A percentile compares a stretch with the other conserved stretches of the same genome.
Evolutionary conservation across 2,797 vertebrate species (phyloP).

Genomic region (Melopsittacus undulatus): DNA sequence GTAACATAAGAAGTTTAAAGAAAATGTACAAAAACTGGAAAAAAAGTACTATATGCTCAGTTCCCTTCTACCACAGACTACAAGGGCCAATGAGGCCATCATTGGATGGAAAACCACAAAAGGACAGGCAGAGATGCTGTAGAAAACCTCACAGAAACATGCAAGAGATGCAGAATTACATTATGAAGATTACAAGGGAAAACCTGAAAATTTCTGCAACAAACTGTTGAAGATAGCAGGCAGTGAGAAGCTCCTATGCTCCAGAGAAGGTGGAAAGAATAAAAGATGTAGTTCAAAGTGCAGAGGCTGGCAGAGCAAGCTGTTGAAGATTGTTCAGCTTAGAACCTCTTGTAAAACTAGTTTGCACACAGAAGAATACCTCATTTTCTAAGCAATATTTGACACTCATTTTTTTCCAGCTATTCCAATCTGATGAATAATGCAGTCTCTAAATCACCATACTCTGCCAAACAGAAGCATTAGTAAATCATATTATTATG

Average conservation of each 20-base stretch:
- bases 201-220: neutral
- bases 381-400: neutral
- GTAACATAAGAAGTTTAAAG: neutral
- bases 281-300: neutral
- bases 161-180: rapidly evolving
- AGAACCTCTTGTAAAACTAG: neutral
- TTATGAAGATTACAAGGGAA: neutral
- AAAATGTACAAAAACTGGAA: neutral
- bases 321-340: neutral
- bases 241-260: neutral
- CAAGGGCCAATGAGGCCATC: neutral
- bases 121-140: neutral
- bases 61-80: neutral
- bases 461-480: slow-evolving; percentile 24
- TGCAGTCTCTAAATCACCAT: neutral
- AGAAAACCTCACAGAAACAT: neutral
- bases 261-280: neutral
- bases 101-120: neutral
- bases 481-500: slow-evolving; percentile 31
- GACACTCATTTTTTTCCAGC: neutral
- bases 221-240: neutral
- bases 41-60: rapidly evolving
- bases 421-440: slow-evolving; percentile 20
- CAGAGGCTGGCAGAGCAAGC: neutral
- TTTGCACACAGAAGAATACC: neutral